Evolutionary conservation across 2,888 invertebrate genomes (phyloP).

Genomic region (Lithophane leautieri): DNA sequence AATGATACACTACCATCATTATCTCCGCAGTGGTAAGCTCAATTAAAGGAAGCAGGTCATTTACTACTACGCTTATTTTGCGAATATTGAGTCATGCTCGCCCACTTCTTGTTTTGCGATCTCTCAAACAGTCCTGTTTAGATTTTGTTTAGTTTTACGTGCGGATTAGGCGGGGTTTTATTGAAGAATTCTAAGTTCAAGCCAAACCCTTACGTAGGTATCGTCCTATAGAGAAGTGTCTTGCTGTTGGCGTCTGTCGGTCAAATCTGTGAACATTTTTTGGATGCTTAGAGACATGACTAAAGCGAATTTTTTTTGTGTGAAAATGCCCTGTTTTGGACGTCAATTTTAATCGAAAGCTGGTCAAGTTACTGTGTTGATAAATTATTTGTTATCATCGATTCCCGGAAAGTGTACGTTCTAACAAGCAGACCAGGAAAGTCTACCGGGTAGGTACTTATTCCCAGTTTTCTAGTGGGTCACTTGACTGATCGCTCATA

Average conservation of each 20-base stretch:
- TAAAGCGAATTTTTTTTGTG: background rate
- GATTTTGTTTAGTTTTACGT: background rate
- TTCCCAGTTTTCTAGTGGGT: background rate
- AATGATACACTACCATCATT: conserved; percentile 20
- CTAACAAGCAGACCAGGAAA: background rate
- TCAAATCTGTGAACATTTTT: background rate
- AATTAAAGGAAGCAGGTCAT: conserved; percentile 49
- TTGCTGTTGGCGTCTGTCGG: no score
- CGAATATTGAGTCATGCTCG: conserved; percentile 29
- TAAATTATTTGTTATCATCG: background rate
- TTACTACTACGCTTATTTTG: conserved; percentile 9
- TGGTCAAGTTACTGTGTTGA: background rate
- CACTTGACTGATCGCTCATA: background rate
- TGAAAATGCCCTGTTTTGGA: background rate
- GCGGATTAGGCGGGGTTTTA: background rate
- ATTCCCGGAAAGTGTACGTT: background rate
- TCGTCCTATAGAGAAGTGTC: background rate
- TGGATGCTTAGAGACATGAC: background rate
- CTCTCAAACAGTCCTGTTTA: background rate
- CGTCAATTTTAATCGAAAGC: background rate
- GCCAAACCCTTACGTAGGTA: background rate
- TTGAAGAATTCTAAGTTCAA: background rate
- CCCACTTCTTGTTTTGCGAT: conserved; percentile 26
- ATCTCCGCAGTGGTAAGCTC: conserved; percentile 17
- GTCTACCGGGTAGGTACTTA: background rate